Evolutionary conservation across 2,797 vertebrate genomes (phyloP), one percentile per base, ranked within the genome.

Genomic region (Molossus alvarezi): DNA sequence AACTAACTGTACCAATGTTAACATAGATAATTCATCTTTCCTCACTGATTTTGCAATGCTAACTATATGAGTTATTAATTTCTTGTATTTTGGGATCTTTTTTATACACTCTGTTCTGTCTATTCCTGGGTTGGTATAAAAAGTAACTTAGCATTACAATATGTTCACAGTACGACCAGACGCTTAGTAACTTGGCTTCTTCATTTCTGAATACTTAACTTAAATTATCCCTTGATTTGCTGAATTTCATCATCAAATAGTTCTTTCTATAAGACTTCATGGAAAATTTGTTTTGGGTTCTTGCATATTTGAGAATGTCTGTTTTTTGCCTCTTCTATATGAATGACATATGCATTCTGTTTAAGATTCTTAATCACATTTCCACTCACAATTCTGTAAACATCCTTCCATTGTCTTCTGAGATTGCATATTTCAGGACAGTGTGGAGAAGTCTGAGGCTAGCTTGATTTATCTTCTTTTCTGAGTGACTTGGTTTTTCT

Each of bases 11-110:
- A 8, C 33, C 45, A 84, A 20, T 55, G 25, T 80, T 80, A 27
- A 91, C 27, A 62, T 91, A 91, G 64, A 37, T 88, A 67, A 84
- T 77, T 88, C 10, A 58, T 75, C 29, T 84, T 80, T 83, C 14
- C 57, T 91, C 29, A 73, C 60, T 69, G 79, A 88, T 69, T 91
- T 88, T 84, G 15, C 51, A 69, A 23, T 69, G 41, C 53, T 62
- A 91, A 51, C 29, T 72, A n/a, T 55, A 55, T 73, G 57, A 51
- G 20, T 91, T 91, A 72, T 53, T 84, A 79, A 21, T 67, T 80
- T 80, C 13, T 85, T 41, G 2, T 12, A 27, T 80, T 80, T 67
- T 69, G 29, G 23, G 2, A 53, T 67, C 45, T 55, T 93, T 88
- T 88, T 55, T 13, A 23, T 33, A 71, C 6, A 58, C 15, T 75